Evolutionary conservation across 2,113 vertebrate species (phyloP).

Genomic region (Apaloderma vittatum): DNA sequence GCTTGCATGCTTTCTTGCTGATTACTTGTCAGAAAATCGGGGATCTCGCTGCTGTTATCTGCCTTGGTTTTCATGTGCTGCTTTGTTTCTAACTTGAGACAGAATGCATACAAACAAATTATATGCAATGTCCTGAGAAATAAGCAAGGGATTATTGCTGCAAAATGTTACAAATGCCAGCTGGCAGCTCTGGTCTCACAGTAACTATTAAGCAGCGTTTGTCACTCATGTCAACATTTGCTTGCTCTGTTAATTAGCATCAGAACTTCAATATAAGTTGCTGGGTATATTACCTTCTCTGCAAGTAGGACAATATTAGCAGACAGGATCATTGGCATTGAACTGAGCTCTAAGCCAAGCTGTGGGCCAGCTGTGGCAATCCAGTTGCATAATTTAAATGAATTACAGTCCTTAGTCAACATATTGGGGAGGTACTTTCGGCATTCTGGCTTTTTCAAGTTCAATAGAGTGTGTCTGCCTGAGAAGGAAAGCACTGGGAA

Average conservation of each 20-base stretch:
- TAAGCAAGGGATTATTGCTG: neutral
- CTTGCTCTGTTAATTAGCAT: conserved; percentile 70
- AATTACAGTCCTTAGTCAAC: conserved; percentile 62
- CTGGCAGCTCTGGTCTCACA: conserved; percentile 15
- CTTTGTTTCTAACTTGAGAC: conserved; percentile 53
- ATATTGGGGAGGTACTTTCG: conserved; percentile 52
- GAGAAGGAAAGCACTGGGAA: conserved; percentile 3
- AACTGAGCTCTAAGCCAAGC: conserved; percentile 43
- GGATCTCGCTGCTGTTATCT: conserved; percentile 27
- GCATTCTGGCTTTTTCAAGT: conserved; percentile 49
- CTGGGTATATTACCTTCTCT: conserved; percentile 54
- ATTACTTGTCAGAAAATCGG: conserved; percentile 63
- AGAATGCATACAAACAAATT: conserved; percentile 42
- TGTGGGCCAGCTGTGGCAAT: conserved; percentile 77
- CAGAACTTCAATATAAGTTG: conserved; percentile 80
- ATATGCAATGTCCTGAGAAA: neutral
- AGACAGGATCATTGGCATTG: conserved; percentile 66
- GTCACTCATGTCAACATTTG: conserved; percentile 61
- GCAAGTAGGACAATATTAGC: conserved; percentile 53
- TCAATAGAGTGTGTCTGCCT: neutral
- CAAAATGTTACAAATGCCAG: conserved; percentile 25
- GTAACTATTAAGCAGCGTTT: conserved; percentile 1
- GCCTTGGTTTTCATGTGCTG: neutral
- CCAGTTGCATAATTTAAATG: conserved; percentile 80
- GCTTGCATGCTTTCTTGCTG: conserved; percentile 68